A percentile compares a stretch with the other conserved stretches of the same genome.
These are phyloP conservation scores for Conistra vaccinii DNA, from an alignment of 2,888 invertebrate species.

Conservation along the genomic window DNA sequence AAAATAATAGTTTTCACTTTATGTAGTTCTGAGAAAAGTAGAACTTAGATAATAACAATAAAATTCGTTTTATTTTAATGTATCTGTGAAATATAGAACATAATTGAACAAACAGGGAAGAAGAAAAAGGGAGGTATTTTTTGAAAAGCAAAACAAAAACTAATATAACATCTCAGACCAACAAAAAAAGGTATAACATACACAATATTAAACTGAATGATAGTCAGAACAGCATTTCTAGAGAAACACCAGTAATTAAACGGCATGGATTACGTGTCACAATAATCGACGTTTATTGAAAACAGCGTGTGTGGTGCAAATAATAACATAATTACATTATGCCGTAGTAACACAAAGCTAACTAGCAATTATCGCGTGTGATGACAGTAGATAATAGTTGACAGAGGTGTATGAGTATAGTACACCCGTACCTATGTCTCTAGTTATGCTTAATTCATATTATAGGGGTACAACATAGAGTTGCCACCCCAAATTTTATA, in stretches of 20 bases:
- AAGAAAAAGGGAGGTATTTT: too few species aligned
- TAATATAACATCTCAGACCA: too few species aligned
- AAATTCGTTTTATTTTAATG: slow-evolving; percentile 14
- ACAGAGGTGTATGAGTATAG: too few species aligned
- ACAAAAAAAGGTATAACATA: too few species aligned
- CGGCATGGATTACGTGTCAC: background rate
- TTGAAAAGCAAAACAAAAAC: too few species aligned
- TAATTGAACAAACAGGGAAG: too few species aligned
- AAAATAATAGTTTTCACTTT: background rate
- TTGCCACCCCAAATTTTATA: too few species aligned
- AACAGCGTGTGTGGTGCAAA: background rate
- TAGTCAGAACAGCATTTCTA: background rate
- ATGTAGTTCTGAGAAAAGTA: background rate
- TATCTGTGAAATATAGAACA: background rate
- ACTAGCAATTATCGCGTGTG: slow-evolving; percentile 1
- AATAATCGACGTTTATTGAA: background rate
- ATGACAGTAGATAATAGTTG: background rate
- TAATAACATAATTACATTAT: slow-evolving; percentile 11
- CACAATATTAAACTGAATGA: background rate
- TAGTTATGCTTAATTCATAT: too few species aligned
- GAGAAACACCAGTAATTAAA: background rate
- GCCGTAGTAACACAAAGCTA: background rate
- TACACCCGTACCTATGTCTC: too few species aligned
- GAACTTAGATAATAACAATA: background rate
- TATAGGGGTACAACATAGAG: too few species aligned